Base-by-base conservation (phyloP, 2,113 vertebrate genomes). In the Varanus salvator region DNA sequence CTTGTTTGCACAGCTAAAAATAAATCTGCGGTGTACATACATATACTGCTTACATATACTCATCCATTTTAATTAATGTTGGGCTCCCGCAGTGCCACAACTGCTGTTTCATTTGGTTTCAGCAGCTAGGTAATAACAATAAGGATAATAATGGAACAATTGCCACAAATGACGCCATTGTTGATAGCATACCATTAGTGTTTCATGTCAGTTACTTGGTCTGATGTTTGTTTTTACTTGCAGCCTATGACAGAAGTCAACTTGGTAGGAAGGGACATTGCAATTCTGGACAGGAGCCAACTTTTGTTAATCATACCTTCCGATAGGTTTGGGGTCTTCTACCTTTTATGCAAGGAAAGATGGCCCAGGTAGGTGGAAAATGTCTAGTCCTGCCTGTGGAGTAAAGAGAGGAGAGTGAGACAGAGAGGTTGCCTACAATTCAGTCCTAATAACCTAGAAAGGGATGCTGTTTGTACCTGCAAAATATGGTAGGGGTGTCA, bases 151-250 rank as follows among this genome's bases (percentile, higher is more conserved):
- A 95, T 89, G 94, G 93, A 90, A 94, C 94, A 93, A 94, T 93
- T 95, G 94, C 96, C 95, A 95, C 91, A 95, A 92, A 93, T 9
- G 85, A 95, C 89, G 92, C 92, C 91, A 90, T 84, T 96, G 94
- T 95, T 96, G 95, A 97, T 92, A 93, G 31, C 57, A 69, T 0
- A 0, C 93, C 93, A 88, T 95, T 96, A 94, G 88, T 90, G 91
- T 95, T 96, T 97, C 93, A 94, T 94, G 94, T 90, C 96, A 95
- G 93, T 96, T 96, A 93, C 96, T 95, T 93, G 96, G 95, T 97
- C 97, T 97, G 95, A 78, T 96, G 96, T 96, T 94, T 64, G 15
- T 19, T 66, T 77, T 27, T 3, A n/a, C 90, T 91, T 93, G 95
- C 96, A 82, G 92, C 93, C 94, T 93, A 93, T 84, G 95, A 92